Evolutionary conservation across 2,888 invertebrate species (phyloP).

Genomic region (Yponomeuta plumbellus): DNA sequence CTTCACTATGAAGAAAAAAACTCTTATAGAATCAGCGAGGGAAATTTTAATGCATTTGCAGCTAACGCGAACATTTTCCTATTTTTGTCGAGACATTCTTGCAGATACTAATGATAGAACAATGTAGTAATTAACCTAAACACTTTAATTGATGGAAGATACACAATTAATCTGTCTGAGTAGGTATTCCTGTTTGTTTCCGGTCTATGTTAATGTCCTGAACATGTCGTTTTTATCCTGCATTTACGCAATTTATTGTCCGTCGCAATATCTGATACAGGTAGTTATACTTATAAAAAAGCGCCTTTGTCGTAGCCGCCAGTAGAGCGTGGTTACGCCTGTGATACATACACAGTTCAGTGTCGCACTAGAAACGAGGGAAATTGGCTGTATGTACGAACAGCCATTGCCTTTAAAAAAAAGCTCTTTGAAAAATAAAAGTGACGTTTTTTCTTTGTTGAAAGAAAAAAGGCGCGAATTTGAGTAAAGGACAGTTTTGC

Average conservation of each 20-base stretch:
- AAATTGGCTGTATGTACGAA: slow-evolving; percentile 13
- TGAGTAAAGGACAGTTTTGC: not conserved
- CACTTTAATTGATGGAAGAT: not conserved
- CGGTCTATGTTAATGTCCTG: not conserved
- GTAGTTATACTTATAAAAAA: not conserved
- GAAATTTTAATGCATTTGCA: no score
- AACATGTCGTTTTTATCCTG: not conserved
- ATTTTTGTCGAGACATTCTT: no score
- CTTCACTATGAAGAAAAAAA: no score
- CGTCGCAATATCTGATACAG: not conserved
- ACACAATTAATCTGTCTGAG: not conserved
- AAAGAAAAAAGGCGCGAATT: not conserved
- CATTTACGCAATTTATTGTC: not conserved
- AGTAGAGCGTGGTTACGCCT: not conserved
- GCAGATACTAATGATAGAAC: no score
- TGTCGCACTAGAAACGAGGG: slow-evolving; percentile 4
- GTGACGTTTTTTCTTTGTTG: not conserved
- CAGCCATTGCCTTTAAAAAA: slow-evolving; percentile 14
- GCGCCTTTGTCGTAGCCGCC: not conserved
- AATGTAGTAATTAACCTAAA: no score
- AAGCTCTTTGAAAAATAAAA: not conserved
- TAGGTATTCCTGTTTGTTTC: not conserved
- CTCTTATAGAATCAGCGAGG: no score
- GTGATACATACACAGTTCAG: not conserved
- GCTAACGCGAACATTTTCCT: no score